Evolutionary conservation across 1,140 invertebrate genomes (phyloP).

Genomic region (Trypoxylus dichotomus): DNA sequence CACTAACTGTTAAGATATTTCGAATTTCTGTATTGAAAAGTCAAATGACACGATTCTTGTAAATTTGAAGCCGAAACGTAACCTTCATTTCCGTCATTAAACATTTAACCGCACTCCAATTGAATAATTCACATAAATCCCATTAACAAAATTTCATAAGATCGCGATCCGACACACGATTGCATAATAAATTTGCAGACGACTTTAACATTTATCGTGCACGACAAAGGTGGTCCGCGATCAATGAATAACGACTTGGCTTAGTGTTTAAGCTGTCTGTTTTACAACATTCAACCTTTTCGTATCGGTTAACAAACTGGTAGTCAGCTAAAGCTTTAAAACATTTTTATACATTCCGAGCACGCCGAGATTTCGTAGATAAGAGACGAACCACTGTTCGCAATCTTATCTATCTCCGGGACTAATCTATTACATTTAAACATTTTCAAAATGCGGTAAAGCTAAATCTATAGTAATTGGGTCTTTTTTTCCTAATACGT

Average conservation of each 20-base stretch:
- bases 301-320: slow-evolving; percentile 13
- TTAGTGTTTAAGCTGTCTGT: slow-evolving; percentile 19
- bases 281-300: slow-evolving; percentile 1
- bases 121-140: slow-evolving; percentile 22
- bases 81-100: background rate
- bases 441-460: slow-evolving; percentile 8
- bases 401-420: slow-evolving; percentile 6
- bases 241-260: slow-evolving; percentile 14
- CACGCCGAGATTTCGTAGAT: slow-evolving; percentile 19
- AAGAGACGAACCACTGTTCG: slow-evolving; percentile 12
- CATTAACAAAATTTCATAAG: slow-evolving; percentile 5
- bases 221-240: slow-evolving; percentile 18
- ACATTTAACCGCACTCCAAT: background rate
- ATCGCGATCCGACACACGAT: background rate
- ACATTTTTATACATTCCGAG: slow-evolving; percentile 14
- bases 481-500: slow-evolving; percentile 14
- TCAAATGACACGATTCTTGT: background rate
- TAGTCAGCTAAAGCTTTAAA: background rate
- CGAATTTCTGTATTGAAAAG: background rate
- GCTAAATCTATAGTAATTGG: slow-evolving; percentile 25
- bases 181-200: background rate
- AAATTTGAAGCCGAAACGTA: background rate
- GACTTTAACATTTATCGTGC: background rate
- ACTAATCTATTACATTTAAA: slow-evolving; percentile 26
- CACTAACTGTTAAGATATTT: background rate